Percentiles rank a stretch among this genome's conserved stretches.
phyloP scores from a whole-genome alignment of 1,140 invertebrate genomes.

The Leptopilina boulardi region DNA sequence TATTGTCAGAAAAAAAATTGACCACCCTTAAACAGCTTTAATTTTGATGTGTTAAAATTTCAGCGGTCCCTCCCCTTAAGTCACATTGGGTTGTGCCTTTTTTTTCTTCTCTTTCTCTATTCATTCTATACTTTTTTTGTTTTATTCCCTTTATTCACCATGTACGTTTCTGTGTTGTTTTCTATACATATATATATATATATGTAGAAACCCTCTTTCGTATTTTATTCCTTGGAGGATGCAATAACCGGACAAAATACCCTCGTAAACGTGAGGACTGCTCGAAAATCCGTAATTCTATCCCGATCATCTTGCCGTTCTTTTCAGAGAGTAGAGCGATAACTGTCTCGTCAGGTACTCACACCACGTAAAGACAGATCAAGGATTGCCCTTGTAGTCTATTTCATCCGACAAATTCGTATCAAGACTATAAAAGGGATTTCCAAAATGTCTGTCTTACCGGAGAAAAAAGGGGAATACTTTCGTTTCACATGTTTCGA shows the following conservation, averaged over 20 bases:
- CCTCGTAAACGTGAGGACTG: constrained; percentile 15
- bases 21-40: no score
- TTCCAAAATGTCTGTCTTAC: not conserved
- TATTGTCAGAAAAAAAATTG: no score
- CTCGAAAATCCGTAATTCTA: constrained; percentile 25
- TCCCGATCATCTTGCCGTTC: not conserved
- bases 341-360: constrained; percentile 20
- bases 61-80: no score
- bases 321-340: constrained; percentile 2
- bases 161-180: no score
- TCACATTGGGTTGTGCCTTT: no score
- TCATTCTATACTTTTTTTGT: not conserved
- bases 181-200: no score
- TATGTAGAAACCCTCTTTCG: no score
- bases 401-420: constrained; percentile 17
- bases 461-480: not conserved
- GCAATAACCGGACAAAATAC: constrained; percentile 7
- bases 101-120: no score
- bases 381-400: constrained; percentile 14
- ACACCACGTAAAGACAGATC: constrained; percentile 20
- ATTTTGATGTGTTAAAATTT: no score
- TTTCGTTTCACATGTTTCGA: not conserved
- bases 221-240: not conserved
- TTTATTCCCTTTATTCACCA: no score
- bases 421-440: not conserved